A percentile compares a stretch with the other conserved stretches of the same genome.
Conservation (phyloP, 2,113 vertebrate species). For the Bufo bufo region DNA sequence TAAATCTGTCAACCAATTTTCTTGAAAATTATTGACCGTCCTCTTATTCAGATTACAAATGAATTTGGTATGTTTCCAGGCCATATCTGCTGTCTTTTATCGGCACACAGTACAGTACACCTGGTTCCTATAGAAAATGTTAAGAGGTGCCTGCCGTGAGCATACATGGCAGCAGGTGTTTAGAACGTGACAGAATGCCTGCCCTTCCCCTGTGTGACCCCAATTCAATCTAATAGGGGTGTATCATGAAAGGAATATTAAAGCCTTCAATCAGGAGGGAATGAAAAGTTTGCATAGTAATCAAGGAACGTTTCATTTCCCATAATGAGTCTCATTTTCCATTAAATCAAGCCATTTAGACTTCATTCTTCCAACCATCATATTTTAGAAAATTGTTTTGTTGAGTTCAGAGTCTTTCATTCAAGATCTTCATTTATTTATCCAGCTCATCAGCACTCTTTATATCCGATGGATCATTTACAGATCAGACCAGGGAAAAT, state of each 20-base stretch:
- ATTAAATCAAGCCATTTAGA: constrained; percentile 46
- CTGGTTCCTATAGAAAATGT: not conserved
- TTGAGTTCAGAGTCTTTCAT: constrained; percentile 26
- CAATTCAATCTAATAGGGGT: constrained; percentile 37
- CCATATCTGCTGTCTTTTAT: not conserved
- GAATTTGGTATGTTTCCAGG: constrained; percentile 43
- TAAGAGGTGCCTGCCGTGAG: not conserved
- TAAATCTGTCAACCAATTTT: constrained; percentile 39
- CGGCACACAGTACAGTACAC: not conserved
- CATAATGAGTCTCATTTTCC: constrained; percentile 48
- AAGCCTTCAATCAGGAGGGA: constrained; percentile 15
- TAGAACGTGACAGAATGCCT: not conserved
- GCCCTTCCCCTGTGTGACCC: not conserved
- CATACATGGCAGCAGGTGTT: constrained; percentile 25
- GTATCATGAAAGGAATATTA: constrained; percentile 4
- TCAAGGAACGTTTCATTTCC: constrained; percentile 34
- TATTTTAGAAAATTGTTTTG: constrained; percentile 38
- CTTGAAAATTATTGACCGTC: constrained; percentile 7
- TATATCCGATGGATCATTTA: constrained; percentile 31
- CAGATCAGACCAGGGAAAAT: not conserved
- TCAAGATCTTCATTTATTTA: constrained; percentile 23
- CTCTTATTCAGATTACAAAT: constrained; percentile 27
- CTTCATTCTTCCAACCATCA: constrained; percentile 35
- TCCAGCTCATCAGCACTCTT: constrained; percentile 40
- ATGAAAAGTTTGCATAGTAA: constrained; percentile 47